Conservation (phyloP, 2,797 vertebrate genomes). For the Pempheris klunzingeri region DNA sequence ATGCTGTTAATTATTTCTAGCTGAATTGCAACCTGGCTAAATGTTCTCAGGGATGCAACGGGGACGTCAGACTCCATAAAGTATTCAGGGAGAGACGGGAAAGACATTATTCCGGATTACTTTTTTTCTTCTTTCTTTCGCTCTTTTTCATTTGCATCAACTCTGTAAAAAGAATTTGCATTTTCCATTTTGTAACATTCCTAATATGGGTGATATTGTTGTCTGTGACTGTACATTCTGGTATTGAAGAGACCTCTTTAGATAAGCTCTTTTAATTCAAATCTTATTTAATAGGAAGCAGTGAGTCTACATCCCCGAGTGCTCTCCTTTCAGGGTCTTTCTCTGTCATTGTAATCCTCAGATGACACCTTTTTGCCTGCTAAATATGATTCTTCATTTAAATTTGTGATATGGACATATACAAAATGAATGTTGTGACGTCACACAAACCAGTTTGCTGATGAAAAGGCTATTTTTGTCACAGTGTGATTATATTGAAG, state of each 20-base stretch:
- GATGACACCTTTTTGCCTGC: slow-evolving; percentile 54
- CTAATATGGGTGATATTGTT: slow-evolving; percentile 60
- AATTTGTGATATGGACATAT: slow-evolving; percentile 31
- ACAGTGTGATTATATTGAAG: neutral
- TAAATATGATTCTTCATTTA: slow-evolving; percentile 53
- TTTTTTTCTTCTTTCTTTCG: slow-evolving; percentile 34
- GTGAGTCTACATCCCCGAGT: slow-evolving; percentile 60
- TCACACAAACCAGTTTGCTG: neutral
- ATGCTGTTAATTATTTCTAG: slow-evolving; percentile 83
- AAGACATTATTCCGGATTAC: slow-evolving; percentile 71
- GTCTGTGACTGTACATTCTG: slow-evolving; percentile 57
- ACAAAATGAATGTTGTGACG: neutral
- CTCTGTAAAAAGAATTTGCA: slow-evolving; percentile 66
- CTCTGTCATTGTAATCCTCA: slow-evolving; percentile 67
- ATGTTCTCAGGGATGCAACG: slow-evolving; percentile 73
- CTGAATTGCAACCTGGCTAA: slow-evolving; percentile 73
- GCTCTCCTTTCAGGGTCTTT: slow-evolving; percentile 58
- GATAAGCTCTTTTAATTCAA: slow-evolving; percentile 77
- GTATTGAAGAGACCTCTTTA: slow-evolving; percentile 59
- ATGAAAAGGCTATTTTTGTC: slow-evolving; percentile 1
- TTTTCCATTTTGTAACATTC: slow-evolving; percentile 62
- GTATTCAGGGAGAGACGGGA: slow-evolving; percentile 46
- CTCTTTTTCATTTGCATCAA: slow-evolving; percentile 73
- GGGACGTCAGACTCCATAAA: slow-evolving; percentile 73
- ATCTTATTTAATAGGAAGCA: slow-evolving; percentile 70